phyloP scores from a whole-genome alignment of 1,140 invertebrate genomes.

The Zaprionus inermis region DNA sequence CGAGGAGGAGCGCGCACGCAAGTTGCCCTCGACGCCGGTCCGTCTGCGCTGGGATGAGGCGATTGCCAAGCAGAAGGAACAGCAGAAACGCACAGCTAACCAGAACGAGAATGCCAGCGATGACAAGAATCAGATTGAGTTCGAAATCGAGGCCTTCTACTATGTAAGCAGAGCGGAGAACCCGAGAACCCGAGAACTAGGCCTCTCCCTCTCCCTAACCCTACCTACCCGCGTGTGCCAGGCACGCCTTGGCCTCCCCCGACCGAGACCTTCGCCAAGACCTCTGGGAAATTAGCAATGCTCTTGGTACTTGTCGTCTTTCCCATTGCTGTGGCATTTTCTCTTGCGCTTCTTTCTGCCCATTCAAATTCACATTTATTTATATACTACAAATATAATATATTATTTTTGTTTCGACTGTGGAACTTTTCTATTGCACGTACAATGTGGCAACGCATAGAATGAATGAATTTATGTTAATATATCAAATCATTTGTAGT shows the following conservation, averaged over 20 bases:
- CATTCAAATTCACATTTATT: constrained; percentile 30
- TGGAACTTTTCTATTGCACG: constrained; percentile 15
- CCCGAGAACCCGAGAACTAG: neutral
- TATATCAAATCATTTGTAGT: neutral
- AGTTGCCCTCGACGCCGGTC: constrained; percentile 59
- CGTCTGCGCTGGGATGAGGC: constrained; percentile 75
- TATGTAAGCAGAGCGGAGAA: constrained; percentile 67
- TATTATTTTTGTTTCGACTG: constrained; percentile 37
- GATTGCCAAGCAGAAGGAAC: constrained; percentile 73
- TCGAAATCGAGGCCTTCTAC: constrained; percentile 83
- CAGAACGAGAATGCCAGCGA: constrained; percentile 55
- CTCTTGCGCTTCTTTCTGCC: constrained; percentile 4
- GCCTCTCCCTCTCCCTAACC: neutral
- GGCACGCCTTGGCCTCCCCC: neutral
- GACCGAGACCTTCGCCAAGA: constrained; percentile 49
- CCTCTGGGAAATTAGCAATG: constrained; percentile 40
- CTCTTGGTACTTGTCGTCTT: constrained; percentile 18
- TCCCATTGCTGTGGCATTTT: constrained; percentile 17
- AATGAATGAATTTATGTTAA: neutral
- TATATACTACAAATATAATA: constrained; percentile 14
- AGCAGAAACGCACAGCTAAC: constrained; percentile 56
- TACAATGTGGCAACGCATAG: neutral
- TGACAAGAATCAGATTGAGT: constrained; percentile 78
- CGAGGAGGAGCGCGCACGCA: constrained; percentile 63
- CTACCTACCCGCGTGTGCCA: neutral